Base-by-base conservation (phyloP, 2,797 vertebrate species). In the Gymnoscopelus braueri region DNA sequence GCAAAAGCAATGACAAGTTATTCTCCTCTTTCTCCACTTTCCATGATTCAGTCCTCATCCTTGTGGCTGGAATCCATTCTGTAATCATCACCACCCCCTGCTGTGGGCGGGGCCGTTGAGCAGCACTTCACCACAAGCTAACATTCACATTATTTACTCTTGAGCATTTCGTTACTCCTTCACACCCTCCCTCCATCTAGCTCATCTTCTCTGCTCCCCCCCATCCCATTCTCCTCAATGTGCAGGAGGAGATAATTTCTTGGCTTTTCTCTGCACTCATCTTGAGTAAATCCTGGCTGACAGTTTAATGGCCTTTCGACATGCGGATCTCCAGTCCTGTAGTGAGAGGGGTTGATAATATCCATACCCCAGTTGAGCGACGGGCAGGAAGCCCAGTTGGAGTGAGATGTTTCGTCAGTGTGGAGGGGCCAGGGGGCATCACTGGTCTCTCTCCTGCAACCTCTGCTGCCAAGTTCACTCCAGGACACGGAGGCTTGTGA, bases 261-360 rank as follows among this genome's bases (percentile, higher is more conserved):
- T 72, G 69, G 58, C 69, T 74, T 78, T 74, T 73, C 78, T 74
- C 67, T 78, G 60, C 58, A 12, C 78, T 80, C 82, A 85, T 89
- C 86, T 89, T 77, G 82, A 93, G 91, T 94, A 95, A 95, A 96
- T 95, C 90, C 88, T 82, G 68, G 87, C 75, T 92, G 92, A 95
- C 93, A 94, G 90, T 93, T 95, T 94, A 95, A 95, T 95, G 91
- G 88, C 88, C 84, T 90, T 90, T 83, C 94, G 89, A 92, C 87
- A 89, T 92, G 89, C 87, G 90, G 84, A 87, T 80, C 71, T 77
- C 58, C 69, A 87, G 85, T 90, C 90, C 39, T 58, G 0, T 83
- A 92, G 92, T 91, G 86, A 92, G 80, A 69, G 82, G 90, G 82
- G 75, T 91, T 44, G 39, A 44, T 44, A 91, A 94, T 95, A 94